Base-by-base conservation (phyloP, 2,888 invertebrate species). In the Tipula helvola region DNA sequence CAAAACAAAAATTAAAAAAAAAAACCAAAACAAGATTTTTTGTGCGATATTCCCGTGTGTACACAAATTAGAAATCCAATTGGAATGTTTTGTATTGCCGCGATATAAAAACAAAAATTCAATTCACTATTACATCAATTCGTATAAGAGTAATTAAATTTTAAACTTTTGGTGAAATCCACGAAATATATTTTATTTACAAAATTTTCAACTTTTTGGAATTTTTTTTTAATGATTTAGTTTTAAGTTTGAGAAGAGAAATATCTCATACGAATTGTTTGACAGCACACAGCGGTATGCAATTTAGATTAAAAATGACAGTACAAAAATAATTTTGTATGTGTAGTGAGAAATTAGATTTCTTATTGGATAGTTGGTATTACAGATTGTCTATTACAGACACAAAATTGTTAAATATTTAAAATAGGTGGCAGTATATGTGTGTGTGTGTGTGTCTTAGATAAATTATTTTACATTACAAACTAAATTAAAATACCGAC, bases 271-370 rank as follows among this genome's bases (percentile, higher is more conserved):
- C 86, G 86, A 86, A 47, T 86, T 86, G 86, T 86, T 86, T 86
- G 86, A 86, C 86, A 86, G 86, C 44, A 86, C 44, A 86, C 86
- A 86, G 44, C 86, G 86, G 44, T 86, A 86, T 86, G 86, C 86
- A 86, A 44, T 86, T 47, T 13, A 44, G n/a, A 44, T 86, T 47
- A 86, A 44, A 86, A 47, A 86, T 86, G 86, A 86, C 86, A 86
- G 86, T 47, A 44, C 36, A 44, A 44, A 44, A 18, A 18, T 42
- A 44, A 13, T 44, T 86, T 86, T 86, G 28, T 86, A 10, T 84
- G n/a, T 84, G 84, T 84, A 41, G 84, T 8, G 41, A 84, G 84
- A 84, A 39, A 16, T 39, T 41, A 1, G 16, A 39, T 39, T 84
- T 36, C 84, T 16, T 84, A 39, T 84, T 84, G 84, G 41, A 84